Percentiles rank a stretch among this genome's conserved stretches.
phyloP scores from a whole-genome alignment of 2,797 vertebrate genomes.

The Uromys caudimaculatus region DNA sequence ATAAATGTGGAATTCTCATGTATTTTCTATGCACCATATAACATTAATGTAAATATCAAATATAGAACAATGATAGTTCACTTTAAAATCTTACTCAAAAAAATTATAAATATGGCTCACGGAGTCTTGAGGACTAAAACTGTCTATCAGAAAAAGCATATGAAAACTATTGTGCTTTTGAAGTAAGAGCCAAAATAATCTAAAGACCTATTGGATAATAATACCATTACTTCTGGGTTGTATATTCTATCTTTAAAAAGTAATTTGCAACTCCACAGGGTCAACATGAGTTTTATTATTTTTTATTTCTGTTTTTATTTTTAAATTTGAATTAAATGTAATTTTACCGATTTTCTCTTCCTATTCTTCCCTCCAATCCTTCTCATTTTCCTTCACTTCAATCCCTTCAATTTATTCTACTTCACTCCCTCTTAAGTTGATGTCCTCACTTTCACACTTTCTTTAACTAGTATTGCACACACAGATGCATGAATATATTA shows the following conservation, averaged over 20 bases:
- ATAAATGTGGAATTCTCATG: not conserved
- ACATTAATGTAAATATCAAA: not conserved
- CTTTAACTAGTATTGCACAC: not conserved
- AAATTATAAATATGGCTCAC: not conserved
- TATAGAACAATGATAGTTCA: not conserved
- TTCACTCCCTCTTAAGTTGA: not conserved
- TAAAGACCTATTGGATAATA: not conserved
- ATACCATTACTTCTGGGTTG: not conserved
- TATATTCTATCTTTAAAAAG: not conserved
- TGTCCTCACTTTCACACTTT: no score
- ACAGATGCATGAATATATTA: not conserved
- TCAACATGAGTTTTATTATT: not conserved
- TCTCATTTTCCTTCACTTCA: not conserved
- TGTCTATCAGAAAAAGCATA: not conserved
- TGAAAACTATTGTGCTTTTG: constrained; percentile 27
- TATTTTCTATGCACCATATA: not conserved
- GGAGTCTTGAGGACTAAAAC: not conserved
- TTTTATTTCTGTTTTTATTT: not conserved
- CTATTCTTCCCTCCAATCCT: not conserved
- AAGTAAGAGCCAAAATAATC: not conserved
- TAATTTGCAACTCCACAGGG: not conserved
- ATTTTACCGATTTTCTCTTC: not conserved
- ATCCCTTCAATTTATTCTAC: not conserved
- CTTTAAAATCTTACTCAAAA: not conserved
- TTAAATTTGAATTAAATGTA: not conserved